phyloP scores from a whole-genome alignment of 2,888 invertebrate genomes.

The Elmis aenea region DNA sequence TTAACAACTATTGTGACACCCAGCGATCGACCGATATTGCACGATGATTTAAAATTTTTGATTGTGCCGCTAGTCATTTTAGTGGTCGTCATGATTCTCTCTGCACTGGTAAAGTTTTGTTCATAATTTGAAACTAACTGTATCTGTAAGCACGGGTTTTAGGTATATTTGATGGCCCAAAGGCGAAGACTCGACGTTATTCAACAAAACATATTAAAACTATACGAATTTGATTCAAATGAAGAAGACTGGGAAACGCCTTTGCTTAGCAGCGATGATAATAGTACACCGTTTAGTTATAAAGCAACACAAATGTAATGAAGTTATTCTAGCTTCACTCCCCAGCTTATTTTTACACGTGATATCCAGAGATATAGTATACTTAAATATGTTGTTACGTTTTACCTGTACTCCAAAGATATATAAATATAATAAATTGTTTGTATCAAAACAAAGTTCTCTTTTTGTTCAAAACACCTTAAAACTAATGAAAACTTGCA shows the following conservation, averaged over 20 bases:
- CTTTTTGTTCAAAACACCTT: too few species aligned
- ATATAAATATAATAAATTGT: too few species aligned
- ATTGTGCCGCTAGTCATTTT: conserved; percentile 43
- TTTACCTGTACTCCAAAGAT: too few species aligned
- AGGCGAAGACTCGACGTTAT: conserved; percentile 54
- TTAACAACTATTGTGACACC: conserved; percentile 6
- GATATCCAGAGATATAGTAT: too few species aligned
- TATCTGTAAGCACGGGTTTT: conserved; percentile 12
- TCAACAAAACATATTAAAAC: conserved; percentile 59
- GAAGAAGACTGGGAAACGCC: conserved; percentile 63
- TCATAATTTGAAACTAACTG: background rate
- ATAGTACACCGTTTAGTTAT: too few species aligned
- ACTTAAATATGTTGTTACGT: too few species aligned
- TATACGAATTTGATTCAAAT: conserved; percentile 66
- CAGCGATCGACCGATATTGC: conserved; percentile 8
- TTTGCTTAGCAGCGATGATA: conserved; percentile 47
- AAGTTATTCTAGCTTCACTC: too few species aligned
- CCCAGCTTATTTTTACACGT: too few species aligned
- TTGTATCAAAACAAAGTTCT: too few species aligned
- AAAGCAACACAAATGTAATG: too few species aligned
- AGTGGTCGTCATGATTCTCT: conserved; percentile 39
- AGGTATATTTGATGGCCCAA: conserved; percentile 52
- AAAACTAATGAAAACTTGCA: too few species aligned
- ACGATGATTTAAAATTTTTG: conserved; percentile 38
- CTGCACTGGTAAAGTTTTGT: conserved; percentile 42